Evolutionary conservation across 2,888 invertebrate genomes (phyloP).

Genomic region (Caenorhabditis sp.): DNA sequence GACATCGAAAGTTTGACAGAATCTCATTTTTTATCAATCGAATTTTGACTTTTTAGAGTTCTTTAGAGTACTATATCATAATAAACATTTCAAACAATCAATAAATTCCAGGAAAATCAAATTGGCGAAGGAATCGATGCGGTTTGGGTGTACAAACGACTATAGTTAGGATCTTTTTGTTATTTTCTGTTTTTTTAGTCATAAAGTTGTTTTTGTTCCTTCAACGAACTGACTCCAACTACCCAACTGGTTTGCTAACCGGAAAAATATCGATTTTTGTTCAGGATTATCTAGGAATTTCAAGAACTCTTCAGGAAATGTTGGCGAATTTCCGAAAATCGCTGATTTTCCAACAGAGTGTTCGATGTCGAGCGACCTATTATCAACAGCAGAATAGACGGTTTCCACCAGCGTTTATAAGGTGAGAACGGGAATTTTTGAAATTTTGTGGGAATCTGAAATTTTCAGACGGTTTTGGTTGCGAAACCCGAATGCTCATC

Average conservation of each 20-base stretch:
- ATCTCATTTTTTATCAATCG: no score
- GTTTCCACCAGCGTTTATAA: slow-evolving; percentile 51
- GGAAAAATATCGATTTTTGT: no score
- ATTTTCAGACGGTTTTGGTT: slow-evolving; percentile 46
- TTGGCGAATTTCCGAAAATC: neutral
- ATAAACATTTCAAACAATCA: neutral
- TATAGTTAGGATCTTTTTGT: slow-evolving; percentile 17
- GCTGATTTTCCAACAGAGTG: neutral
- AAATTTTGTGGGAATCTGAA: neutral
- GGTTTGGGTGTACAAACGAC: slow-evolving; percentile 64
- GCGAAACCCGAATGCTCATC: slow-evolving; percentile 52
- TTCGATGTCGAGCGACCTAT: slow-evolving; percentile 45
- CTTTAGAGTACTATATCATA: no score
- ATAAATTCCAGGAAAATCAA: slow-evolving; percentile 37
- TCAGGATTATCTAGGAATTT: no score
- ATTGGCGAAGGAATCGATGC: slow-evolving; percentile 69
- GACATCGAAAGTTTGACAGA: no score
- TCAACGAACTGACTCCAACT: no score
- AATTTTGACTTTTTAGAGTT: no score
- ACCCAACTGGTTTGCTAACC: no score
- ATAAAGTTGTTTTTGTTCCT: neutral
- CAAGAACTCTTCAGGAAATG: neutral
- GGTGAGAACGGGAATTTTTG: slow-evolving; percentile 30
- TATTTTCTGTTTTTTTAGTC: slow-evolving; percentile 1
- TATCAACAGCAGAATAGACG: slow-evolving; percentile 39